Conservation (phyloP, 2,113 vertebrate species). For the Microcebus murinus region DNA sequence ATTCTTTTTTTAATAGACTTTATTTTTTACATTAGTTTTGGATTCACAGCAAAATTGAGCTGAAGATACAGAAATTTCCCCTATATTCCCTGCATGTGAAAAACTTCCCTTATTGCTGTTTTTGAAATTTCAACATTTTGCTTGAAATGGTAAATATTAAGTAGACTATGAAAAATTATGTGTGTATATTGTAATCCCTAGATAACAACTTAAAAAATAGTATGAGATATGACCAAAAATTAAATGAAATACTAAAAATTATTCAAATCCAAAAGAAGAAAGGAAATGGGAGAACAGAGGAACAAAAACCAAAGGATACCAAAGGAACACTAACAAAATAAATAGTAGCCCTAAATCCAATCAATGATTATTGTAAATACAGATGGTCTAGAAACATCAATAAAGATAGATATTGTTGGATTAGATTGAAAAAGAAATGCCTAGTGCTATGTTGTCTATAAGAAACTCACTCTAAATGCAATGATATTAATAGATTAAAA, state of each 20-base stretch:
- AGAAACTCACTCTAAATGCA: not conserved
- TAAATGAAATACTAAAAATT: not conserved
- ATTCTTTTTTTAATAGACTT: not conserved
- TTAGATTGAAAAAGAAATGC: not conserved
- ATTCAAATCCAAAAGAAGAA: conserved; percentile 3
- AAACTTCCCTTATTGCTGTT: not conserved
- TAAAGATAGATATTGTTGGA: not conserved
- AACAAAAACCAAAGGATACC: not conserved
- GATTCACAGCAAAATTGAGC: not conserved
- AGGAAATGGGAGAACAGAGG: not conserved
- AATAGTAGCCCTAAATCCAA: not conserved
- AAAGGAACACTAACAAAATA: not conserved
- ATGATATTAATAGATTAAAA: not conserved
- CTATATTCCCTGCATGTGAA: not conserved
- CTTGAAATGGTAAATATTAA: not conserved
- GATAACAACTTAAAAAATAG: not conserved
- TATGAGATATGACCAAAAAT: not conserved
- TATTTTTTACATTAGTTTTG: not conserved
- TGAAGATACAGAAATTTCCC: not conserved
- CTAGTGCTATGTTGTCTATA: not conserved
- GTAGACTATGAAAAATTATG: not conserved
- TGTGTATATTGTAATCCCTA: not conserved
- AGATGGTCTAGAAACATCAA: not conserved
- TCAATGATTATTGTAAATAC: not conserved
- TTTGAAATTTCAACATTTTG: conserved; percentile 20